phyloP scores from a whole-genome alignment of 2,113 vertebrate species.

The Philantomba maxwellii region DNA sequence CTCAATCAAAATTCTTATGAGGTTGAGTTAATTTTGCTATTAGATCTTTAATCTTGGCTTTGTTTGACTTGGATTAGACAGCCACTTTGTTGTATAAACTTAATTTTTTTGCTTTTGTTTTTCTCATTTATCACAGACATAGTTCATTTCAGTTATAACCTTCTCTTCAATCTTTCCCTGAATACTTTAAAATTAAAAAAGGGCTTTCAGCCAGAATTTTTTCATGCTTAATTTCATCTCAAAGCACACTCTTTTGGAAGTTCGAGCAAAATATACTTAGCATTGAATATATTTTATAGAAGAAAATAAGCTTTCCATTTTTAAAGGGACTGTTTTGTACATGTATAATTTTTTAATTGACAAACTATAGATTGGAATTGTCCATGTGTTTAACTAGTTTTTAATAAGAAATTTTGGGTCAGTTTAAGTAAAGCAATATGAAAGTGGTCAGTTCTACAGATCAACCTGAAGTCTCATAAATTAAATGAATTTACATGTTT shows the following conservation, averaged over 20 bases:
- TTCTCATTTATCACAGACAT: not conserved
- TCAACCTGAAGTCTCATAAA: not conserved
- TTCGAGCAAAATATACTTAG: not conserved
- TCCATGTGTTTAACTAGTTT: not conserved
- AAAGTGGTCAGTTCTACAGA: not conserved
- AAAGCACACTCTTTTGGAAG: not conserved
- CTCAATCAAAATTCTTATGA: constrained; percentile 14
- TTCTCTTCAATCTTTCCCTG: not conserved
- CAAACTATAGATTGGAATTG: not conserved
- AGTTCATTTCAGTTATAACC: not conserved
- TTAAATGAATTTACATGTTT: not conserved
- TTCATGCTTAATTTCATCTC: constrained; percentile 19
- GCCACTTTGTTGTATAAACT: not conserved
- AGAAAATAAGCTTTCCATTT: not conserved
- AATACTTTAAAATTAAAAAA: not conserved
- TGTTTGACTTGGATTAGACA: constrained; percentile 29
- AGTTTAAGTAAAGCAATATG: not conserved
- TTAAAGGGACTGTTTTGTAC: not conserved
- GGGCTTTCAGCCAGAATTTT: not conserved
- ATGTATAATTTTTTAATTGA: not conserved
- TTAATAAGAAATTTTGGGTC: not conserved
- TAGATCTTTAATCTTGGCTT: constrained; percentile 20
- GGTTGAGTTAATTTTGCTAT: constrained; percentile 3
- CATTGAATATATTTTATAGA: not conserved
- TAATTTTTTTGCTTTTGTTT: not conserved